Evolutionary conservation across 1,140 invertebrate species (phyloP), one percentile per base, ranked within the genome.

Genomic region (Neodiprion lecontei): DNA sequence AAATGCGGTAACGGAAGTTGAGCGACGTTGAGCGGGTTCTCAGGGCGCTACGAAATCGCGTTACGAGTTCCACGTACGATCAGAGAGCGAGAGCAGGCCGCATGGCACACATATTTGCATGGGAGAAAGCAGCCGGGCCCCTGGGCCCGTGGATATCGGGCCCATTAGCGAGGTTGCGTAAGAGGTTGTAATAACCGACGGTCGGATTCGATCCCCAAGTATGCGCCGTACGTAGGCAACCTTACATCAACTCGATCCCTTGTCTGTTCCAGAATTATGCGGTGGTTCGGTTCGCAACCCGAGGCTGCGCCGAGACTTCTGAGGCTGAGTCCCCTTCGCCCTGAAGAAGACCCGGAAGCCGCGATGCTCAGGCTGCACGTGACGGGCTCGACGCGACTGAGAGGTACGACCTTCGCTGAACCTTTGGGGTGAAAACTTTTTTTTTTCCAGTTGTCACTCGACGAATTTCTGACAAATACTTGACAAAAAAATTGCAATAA

Each of bases 211-310:
- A 40, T 40, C 28, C 28, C 28, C 28, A 40, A 40, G 28, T 40
- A 40, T 40, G 17, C 17, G 17, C 17, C 50, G n/a, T 53, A 11
- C 50, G 10, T 53, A 10, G 17, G 17, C 17, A 21, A 21, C 17
- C 50, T 53, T 14, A 11, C 1, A 53, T 61, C 53, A 61, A 61
- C n/a, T 61, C 53, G 11, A 17, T 17, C 5, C 7, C 11, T 23
- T 69, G 11, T 69, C 11, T 23, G 4, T 87, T 87, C 70, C 80
- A 88, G 86, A 80, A 40, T 40, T 40, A 94, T 94, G 92, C 92
- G 92, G 88, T 94, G 92, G 92, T 94, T 93, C 89, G 91, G 90
- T 76, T 92, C 90, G 84, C 88, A 90, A 80, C 90, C 90, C 79
- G 92, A 92, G 85, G 53, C 53, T 61, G 90, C 92, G 83, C 92